Conservation (phyloP, 2,797 vertebrate genomes). For the Podarcis lilfordi region DNA sequence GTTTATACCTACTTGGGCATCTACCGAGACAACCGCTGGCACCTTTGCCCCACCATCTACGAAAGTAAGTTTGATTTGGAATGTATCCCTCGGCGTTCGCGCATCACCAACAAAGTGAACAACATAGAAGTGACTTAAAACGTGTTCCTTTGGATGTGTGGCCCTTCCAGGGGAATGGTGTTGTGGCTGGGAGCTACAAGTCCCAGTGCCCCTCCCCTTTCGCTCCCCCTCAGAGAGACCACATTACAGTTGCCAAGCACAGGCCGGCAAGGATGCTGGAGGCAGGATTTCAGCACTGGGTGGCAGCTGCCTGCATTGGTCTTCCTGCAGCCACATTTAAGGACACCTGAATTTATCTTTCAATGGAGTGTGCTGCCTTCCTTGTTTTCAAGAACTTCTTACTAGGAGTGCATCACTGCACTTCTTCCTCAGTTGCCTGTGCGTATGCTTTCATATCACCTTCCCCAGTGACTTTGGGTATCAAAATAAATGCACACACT, state of each 20-base stretch:
- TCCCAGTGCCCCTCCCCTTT: not conserved
- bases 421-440: not conserved
- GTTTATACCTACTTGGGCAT: conserved; percentile 91
- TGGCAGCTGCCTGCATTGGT: no score
- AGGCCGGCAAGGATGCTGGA: no score
- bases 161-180: not conserved
- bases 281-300: not conserved
- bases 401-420: not conserved
- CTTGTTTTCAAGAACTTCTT: not conserved
- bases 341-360: not conserved
- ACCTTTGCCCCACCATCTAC: conserved; percentile 91
- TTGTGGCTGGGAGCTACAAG: not conserved
- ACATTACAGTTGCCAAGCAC: not conserved
- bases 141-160: accelerated
- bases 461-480: not conserved
- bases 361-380: not conserved
- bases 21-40: conserved; percentile 91
- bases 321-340: not conserved
- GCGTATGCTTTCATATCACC: not conserved
- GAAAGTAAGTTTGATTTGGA: conserved; percentile 92
- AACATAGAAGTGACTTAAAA: conserved; percentile 84
- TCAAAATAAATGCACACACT: no score
- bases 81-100: conserved; percentile 86
- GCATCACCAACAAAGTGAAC: conserved; percentile 86
- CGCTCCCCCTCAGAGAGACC: not conserved